These are phyloP conservation scores for Papilio polytes DNA, from an alignment of 1,140 invertebrate species.

Conservation along the genomic window DNA sequence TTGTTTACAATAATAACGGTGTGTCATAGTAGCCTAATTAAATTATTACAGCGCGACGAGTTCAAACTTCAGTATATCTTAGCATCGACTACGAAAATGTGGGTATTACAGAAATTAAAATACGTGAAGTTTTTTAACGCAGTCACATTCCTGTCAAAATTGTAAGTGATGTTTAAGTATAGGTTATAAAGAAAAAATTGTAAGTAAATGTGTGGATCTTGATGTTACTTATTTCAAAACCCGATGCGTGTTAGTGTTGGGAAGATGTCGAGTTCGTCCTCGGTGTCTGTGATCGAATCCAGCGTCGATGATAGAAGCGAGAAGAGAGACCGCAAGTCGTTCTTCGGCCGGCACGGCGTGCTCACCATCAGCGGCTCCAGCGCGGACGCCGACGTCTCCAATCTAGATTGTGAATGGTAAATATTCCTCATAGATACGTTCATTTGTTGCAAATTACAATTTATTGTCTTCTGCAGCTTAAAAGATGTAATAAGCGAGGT, in stretches of 20 bases:
- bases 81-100: neutral
- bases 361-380: conserved; percentile 55
- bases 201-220: conserved; percentile 17
- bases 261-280: conserved; percentile 49
- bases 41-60: neutral
- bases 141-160: conserved; percentile 8
- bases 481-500: too few species aligned
- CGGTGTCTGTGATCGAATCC: conserved; percentile 57
- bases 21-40: neutral
- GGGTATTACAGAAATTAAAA: conserved; percentile 25
- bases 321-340: conserved; percentile 41
- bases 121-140: neutral
- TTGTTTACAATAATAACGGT: neutral
- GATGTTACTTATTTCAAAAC: conserved; percentile 16
- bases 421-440: neutral
- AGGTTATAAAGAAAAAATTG: neutral
- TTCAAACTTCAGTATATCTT: neutral
- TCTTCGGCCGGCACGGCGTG: conserved; percentile 50
- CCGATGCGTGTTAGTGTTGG: neutral
- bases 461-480: too few species aligned
- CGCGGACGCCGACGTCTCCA: conserved; percentile 56
- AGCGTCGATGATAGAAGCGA: conserved; percentile 52
- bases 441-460: too few species aligned
- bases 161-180: conserved; percentile 27
- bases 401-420: conserved; percentile 58